phyloP scores from a whole-genome alignment of 2,888 invertebrate genomes.

The Sinodicranocentrus sp. region DNA sequence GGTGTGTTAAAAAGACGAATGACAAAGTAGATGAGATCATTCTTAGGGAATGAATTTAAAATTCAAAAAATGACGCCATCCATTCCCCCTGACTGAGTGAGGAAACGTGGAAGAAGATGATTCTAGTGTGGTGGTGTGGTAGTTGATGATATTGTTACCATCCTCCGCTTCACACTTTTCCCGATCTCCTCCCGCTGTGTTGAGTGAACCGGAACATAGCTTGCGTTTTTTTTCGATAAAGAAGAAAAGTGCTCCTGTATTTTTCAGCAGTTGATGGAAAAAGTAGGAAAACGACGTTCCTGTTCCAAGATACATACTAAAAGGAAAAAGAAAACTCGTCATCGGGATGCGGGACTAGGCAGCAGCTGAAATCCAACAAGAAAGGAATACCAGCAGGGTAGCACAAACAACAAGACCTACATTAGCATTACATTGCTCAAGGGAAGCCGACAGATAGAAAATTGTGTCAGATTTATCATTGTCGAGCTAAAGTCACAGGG shows the following conservation, averaged over 20 bases:
- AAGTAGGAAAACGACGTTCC: neutral
- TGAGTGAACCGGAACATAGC: conserved; percentile 39
- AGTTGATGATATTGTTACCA: conserved; percentile 58
- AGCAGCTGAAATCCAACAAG: neutral
- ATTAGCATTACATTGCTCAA: conserved; percentile 61
- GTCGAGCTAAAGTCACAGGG: conserved; percentile 73
- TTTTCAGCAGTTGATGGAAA: conserved; percentile 13
- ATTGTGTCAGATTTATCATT: conserved; percentile 75
- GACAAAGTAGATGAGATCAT: conserved; percentile 6
- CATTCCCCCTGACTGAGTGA: conserved; percentile 1
- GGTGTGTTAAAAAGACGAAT: conserved; percentile 14
- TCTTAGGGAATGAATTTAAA: conserved; percentile 41
- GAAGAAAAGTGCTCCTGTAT: conserved; percentile 35
- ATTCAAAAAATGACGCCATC: conserved; percentile 52
- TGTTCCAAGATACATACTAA: conserved; percentile 22
- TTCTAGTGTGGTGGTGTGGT: conserved; percentile 35
- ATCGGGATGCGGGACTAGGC: neutral
- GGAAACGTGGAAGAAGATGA: conserved; percentile 18
- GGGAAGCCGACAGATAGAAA: conserved; percentile 71
- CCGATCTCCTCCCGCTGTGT: conserved; percentile 41
- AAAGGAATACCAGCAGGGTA: conserved; percentile 25
- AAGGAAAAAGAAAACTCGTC: conserved; percentile 41
- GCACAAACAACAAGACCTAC: conserved; percentile 30
- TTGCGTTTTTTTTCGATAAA: conserved; percentile 26
- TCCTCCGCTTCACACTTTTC: neutral